Conservation (phyloP, 2,888 invertebrate genomes). For the Oxyteleia sp. region DNA sequence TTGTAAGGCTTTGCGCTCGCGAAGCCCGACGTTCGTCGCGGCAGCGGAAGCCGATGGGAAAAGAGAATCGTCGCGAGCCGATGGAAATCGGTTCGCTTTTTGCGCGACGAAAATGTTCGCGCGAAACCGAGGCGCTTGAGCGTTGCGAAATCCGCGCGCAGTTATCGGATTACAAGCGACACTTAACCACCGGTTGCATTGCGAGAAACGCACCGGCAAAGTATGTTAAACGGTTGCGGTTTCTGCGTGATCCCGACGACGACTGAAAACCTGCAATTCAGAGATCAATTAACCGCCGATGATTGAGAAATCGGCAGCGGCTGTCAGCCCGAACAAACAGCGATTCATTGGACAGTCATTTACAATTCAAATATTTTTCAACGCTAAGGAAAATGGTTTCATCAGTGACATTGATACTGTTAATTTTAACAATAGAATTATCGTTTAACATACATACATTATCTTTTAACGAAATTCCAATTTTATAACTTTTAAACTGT, state of each 20-base stretch:
- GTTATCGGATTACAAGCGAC: slow-evolving; percentile 54
- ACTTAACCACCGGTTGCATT: slow-evolving; percentile 57
- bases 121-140: slow-evolving; percentile 19
- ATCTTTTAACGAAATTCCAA: no score
- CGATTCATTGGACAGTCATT: no score
- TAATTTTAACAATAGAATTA: no score
- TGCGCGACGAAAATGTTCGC: no score
- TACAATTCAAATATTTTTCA: not conserved
- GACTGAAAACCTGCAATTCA: slow-evolving; percentile 8
- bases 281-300: slow-evolving; percentile 4
- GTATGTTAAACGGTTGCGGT: slow-evolving; percentile 30
- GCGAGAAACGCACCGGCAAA: slow-evolving; percentile 34
- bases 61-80: slow-evolving; percentile 10
- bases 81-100: slow-evolving; percentile 37
- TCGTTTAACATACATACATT: no score
- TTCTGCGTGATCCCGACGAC: slow-evolving; percentile 9
- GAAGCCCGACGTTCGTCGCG: slow-evolving; percentile 35
- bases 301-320: not conserved
- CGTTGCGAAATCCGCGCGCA: slow-evolving; percentile 30
- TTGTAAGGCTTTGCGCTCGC: slow-evolving; percentile 54
- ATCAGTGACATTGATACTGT: no score
- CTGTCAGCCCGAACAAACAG: no score
- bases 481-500: no score
- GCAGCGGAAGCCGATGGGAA: slow-evolving; percentile 42
- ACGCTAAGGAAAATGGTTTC: no score